These are phyloP conservation scores for Marcusenius ussheri DNA, from an alignment of 2,113 vertebrate species.

Conservation along the genomic window DNA sequence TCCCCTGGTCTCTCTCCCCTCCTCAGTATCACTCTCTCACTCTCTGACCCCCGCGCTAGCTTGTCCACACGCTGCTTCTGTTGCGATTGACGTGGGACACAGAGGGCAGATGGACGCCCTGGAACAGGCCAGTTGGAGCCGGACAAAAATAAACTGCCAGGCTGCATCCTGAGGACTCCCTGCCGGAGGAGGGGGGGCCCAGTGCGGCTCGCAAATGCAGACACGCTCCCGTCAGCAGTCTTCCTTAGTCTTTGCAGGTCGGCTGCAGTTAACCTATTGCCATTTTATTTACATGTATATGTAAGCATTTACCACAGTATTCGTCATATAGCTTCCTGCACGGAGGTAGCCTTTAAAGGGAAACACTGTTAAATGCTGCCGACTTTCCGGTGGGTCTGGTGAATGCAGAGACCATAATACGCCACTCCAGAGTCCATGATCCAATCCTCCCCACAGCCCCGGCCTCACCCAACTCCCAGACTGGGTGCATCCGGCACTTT, in stretches of 20 bases:
- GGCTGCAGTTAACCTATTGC: not conserved
- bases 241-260: slow-evolving; percentile 4
- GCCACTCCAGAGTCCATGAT: not conserved
- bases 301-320: not conserved
- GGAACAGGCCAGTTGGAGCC: slow-evolving; percentile 38
- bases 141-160: slow-evolving; percentile 45
- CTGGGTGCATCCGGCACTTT: slow-evolving; percentile 34
- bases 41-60: not conserved
- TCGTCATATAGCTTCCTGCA: not conserved
- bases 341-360: not conserved
- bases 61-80: not conserved
- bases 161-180: slow-evolving; percentile 36
- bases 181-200: slow-evolving; percentile 24
- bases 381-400: not conserved
- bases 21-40: not conserved
- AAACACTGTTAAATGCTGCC: not conserved
- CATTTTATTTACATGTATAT: not conserved
- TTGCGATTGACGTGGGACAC: not conserved
- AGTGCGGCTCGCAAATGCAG: not conserved
- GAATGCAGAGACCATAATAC: not conserved
- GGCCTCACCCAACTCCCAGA: slow-evolving; percentile 1
- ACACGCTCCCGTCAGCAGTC: not conserved
- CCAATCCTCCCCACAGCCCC: not conserved
- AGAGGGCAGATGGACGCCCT: slow-evolving; percentile 37
- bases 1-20: not conserved